Percentiles rank a stretch among this genome's conserved stretches.
Conservation (phyloP, 2,888 invertebrate species). For the Tricholauxania praeusta region DNA sequence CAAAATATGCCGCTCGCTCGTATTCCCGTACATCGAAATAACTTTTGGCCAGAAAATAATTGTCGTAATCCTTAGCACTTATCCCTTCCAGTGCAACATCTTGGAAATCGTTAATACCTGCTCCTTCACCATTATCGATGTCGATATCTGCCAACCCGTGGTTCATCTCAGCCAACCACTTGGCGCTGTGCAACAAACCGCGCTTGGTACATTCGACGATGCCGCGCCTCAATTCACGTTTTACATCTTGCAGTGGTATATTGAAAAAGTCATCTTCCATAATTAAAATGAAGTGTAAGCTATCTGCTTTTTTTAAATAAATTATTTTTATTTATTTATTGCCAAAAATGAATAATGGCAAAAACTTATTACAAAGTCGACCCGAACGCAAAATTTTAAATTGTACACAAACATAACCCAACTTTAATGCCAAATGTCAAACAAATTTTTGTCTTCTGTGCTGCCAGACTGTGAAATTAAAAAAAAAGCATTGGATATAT, state of each 20-base stretch:
- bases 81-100: constrained; percentile 59
- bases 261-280: constrained; percentile 63
- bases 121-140: constrained; percentile 57
- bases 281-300: neutral
- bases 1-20: constrained; percentile 85
- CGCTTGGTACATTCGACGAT: constrained; percentile 82
- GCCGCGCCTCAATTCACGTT: constrained; percentile 74
- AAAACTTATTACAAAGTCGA: neutral
- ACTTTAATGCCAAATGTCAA: constrained; percentile 25
- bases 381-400: constrained; percentile 22
- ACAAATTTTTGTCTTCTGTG: too few species aligned
- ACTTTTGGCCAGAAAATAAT: constrained; percentile 85
- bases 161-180: constrained; percentile 91
- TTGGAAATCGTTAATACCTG: constrained; percentile 40
- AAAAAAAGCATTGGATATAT: too few species aligned
- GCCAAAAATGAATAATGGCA: neutral
- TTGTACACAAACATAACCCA: constrained; percentile 31
- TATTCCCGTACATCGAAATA: constrained; percentile 94
- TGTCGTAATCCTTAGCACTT: constrained; percentile 71
- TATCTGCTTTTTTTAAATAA: neutral
- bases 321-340: too few species aligned
- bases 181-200: constrained; percentile 83
- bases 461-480: too few species aligned
- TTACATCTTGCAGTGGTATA: constrained; percentile 74
- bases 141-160: constrained; percentile 79